Conservation (phyloP, 92 coral and sea anemone genomes). For the Epizoanthus stellaris region DNA sequence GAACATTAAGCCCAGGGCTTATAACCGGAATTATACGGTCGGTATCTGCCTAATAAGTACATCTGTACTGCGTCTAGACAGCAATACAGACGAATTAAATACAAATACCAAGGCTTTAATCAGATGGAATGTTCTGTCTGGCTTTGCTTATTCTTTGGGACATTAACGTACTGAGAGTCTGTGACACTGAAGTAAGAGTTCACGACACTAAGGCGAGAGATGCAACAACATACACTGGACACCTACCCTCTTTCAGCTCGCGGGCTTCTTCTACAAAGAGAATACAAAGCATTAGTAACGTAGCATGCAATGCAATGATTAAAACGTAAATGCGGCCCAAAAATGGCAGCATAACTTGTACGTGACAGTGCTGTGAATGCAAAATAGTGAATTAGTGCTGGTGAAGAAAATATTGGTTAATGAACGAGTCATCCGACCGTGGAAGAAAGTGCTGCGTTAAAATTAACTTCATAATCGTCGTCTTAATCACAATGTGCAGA, state of each 20-base stretch:
- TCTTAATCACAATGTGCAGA: too few relatives aligned
- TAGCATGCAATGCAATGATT: too few relatives aligned
- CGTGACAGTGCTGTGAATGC: constrained; percentile 13
- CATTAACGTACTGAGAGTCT: too few relatives aligned
- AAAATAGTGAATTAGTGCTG: constrained; percentile 24
- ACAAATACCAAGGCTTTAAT: too few relatives aligned
- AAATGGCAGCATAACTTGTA: constrained; percentile 1
- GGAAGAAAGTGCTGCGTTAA: neutral
- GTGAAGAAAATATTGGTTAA: neutral
- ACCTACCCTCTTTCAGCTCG: constrained; percentile 17
- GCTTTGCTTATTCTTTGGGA: too few relatives aligned
- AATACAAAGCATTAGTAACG: neutral
- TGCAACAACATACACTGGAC: neutral
- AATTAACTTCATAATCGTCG: neutral
- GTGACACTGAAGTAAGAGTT: too few relatives aligned
- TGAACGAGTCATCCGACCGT: neutral
- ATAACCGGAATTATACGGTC: too few relatives aligned
- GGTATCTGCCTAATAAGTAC: too few relatives aligned
- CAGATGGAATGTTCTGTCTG: too few relatives aligned
- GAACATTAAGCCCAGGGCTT: too few relatives aligned
- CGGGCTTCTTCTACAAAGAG: constrained; percentile 17
- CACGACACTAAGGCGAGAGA: neutral
- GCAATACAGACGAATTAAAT: too few relatives aligned
- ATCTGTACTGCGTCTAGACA: too few relatives aligned
- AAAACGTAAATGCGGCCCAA: neutral